Percentiles rank a stretch among this genome's conserved stretches.
phyloP scores from a whole-genome alignment of 2,113 vertebrate species.

The Ardeotis arabs region DNA sequence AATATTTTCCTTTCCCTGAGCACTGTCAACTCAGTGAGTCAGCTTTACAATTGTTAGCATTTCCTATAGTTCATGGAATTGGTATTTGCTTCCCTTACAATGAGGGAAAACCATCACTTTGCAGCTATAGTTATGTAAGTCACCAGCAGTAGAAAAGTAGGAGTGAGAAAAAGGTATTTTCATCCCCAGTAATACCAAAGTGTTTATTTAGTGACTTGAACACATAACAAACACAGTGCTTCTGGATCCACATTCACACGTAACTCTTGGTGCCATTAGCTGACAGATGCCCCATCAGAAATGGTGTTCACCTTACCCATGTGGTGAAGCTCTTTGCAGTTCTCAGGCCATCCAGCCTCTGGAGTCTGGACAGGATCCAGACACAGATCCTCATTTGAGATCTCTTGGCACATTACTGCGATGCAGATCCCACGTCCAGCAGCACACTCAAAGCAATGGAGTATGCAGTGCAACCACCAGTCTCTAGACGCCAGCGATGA shows the following conservation, averaged over 20 bases:
- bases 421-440: not conserved
- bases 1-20: not conserved
- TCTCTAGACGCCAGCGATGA: not conserved
- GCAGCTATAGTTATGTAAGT: not conserved
- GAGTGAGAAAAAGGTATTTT: not conserved
- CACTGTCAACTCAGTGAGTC: not conserved
- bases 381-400: not conserved
- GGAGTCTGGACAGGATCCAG: not conserved
- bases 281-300: not conserved
- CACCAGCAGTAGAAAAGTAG: not conserved
- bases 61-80: not conserved
- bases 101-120: not conserved
- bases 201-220: not conserved
- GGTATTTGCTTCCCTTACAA: not conserved
- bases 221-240: fast-evolving
- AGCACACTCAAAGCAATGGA: not conserved
- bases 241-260: not conserved
- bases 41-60: not conserved
- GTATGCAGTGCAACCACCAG: not conserved
- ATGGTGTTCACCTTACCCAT: not conserved
- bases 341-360: not conserved
- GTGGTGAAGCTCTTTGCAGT: not conserved
- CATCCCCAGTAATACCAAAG: not conserved
- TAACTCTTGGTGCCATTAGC: not conserved
- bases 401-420: fast-evolving